Evolutionary conservation across 2,888 invertebrate species (phyloP).

Genomic region (Oscheius sp.): DNA sequence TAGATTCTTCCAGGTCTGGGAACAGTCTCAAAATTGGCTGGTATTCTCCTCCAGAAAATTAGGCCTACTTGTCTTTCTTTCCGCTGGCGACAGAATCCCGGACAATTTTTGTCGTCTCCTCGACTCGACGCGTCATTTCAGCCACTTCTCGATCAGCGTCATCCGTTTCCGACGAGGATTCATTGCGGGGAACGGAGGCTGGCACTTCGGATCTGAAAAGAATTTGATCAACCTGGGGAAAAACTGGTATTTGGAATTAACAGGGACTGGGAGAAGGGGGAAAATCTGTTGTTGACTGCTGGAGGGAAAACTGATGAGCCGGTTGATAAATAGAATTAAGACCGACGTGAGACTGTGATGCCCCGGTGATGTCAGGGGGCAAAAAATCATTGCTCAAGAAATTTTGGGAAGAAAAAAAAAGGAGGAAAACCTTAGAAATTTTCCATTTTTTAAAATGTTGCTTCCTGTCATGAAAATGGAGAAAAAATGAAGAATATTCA

Average conservation of each 20-base stretch:
- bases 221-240: not conserved
- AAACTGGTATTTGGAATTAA: not conserved
- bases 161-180: constrained; percentile 48
- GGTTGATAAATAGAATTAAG: not conserved
- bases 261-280: not conserved
- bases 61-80: constrained; percentile 3
- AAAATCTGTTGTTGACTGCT: not conserved
- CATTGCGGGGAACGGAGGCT: constrained; percentile 5
- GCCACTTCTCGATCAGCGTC: constrained; percentile 59
- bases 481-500: too few relatives aligned
- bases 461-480: too few relatives aligned
- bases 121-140: constrained; percentile 35
- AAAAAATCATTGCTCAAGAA: not conserved
- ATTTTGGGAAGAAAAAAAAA: not conserved
- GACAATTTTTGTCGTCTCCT: constrained; percentile 6
- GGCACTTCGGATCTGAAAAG: constrained; percentile 31
- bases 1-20: constrained; percentile 35
- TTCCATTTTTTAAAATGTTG: not conserved
- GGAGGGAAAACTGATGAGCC: not conserved
- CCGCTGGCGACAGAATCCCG: not conserved
- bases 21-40: constrained; percentile 30
- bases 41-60: not conserved
- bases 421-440: not conserved
- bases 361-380: not conserved
- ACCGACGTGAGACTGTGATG: not conserved